phyloP scores from a whole-genome alignment of 2,113 vertebrate species.

The Hippocampus mohnikei region DNA sequence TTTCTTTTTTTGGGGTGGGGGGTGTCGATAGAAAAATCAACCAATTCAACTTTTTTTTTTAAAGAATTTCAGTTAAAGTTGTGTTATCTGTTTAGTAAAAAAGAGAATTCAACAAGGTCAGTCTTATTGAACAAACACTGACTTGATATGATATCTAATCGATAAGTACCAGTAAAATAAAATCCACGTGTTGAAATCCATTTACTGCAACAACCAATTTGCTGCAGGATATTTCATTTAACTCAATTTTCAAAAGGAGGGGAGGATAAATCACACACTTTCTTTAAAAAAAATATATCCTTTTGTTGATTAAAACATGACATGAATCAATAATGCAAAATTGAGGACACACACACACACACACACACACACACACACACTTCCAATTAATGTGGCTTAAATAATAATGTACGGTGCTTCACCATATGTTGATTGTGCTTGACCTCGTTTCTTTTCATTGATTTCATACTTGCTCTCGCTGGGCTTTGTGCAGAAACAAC shows the following conservation, averaged over 20 bases:
- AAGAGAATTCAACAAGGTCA: neutral
- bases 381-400: conserved; percentile 31
- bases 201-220: neutral
- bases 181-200: too few species aligned
- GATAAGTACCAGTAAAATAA: too few species aligned
- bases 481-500: neutral
- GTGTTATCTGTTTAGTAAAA: neutral
- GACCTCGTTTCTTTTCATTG: conserved; percentile 40
- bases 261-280: neutral
- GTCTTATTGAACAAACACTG: too few species aligned
- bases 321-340: conserved; percentile 18
- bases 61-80: neutral
- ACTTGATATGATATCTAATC: too few species aligned
- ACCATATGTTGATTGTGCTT: conserved; percentile 30
- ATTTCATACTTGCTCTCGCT: neutral
- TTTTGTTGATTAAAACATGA: conserved; percentile 10
- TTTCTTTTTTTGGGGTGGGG: too few species aligned
- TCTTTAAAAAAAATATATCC: neutral
- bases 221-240: neutral
- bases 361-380: too few species aligned
- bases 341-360: neutral
- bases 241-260: neutral
- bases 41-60: neutral
- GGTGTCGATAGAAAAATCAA: neutral
- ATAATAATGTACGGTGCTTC: conserved; percentile 38